Evolutionary conservation across 2,888 invertebrate genomes (phyloP), one percentile per base, ranked within the genome.

Genomic region (Chrysolina americana): DNA sequence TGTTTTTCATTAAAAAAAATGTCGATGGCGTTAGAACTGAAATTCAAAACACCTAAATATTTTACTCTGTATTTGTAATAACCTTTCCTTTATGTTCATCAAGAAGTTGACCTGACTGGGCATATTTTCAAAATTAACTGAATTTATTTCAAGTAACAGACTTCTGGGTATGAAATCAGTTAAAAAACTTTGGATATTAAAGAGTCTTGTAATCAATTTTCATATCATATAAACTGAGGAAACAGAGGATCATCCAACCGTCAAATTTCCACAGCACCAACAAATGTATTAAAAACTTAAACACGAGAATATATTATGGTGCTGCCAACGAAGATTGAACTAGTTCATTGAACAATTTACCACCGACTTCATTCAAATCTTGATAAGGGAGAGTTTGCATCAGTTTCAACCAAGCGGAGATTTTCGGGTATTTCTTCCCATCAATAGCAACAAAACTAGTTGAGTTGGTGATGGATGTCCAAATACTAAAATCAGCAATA

Each of bases 351-450:
- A 68, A 68, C 23, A 36, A n/a, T 65, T 2, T 47, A 48, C 59
- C 56, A 4, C 74, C 74, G 17, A 64, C 41, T 13, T 1, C 10
- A 19, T 72, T 72, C 65, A 72, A 17, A 11, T 75, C 48, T n/a
- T 53, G 41, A 50, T 75, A 66, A 0, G 75, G 73, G 5, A 73
- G 41, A 41, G 74, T 71, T 47, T 85, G 80, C 70, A 83, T 81
- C 36, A 79, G 79, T 62, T 83, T 80, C 19, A 86, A 74, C 87
- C 87, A 88, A 19, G 81, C 81, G 0, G 71, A 71, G n/a, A 87
- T 69, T 69, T 81, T 82, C 0, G 85, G 83, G 79, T 82, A 84
- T 83, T 84, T 87, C 5, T 78, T 76, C n/a, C 66, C 76, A 65
- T 88, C 76, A n/a, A 78, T 28, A 8, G 74, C 44, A 17, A 78